Conservation (phyloP, 2,888 invertebrate species). For the Steinernema hermaphroditum region DNA sequence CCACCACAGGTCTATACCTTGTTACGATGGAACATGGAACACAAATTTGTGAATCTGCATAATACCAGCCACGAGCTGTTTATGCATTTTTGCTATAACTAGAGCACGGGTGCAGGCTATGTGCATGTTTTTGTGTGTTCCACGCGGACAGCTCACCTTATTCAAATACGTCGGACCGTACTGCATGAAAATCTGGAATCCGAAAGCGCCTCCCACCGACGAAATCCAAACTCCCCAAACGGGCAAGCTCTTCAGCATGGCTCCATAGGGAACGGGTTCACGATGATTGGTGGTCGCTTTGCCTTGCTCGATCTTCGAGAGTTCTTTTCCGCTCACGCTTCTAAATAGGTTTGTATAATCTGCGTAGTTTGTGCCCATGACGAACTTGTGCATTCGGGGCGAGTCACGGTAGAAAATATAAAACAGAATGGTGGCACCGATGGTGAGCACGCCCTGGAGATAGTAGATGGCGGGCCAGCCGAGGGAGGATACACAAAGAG, state of each 20-base stretch:
- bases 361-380: not conserved
- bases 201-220: conserved; percentile 29
- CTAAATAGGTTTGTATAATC: no score
- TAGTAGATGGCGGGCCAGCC: conserved; percentile 44
- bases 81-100: no score
- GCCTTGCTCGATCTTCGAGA: conserved; percentile 38
- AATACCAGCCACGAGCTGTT: no score
- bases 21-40: no score
- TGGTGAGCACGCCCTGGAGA: conserved; percentile 39
- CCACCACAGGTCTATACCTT: no score
- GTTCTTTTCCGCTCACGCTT: conserved; percentile 41
- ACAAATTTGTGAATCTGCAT: no score
- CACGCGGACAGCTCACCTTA: not conserved
- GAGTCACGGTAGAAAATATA: conserved; percentile 44
- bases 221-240: conserved; percentile 32
- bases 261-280: conserved; percentile 40
- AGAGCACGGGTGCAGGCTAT: no score
- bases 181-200: conserved; percentile 33
- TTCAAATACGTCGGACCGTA: conserved; percentile 36
- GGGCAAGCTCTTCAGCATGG: conserved; percentile 35
- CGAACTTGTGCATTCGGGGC: conserved; percentile 43
- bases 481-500: conserved; percentile 39
- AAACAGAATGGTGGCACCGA: conserved; percentile 38
- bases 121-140: no score
- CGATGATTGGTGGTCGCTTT: conserved; percentile 38